phyloP scores from a whole-genome alignment of 1,140 invertebrate species.

The Leptopilina boulardi region DNA sequence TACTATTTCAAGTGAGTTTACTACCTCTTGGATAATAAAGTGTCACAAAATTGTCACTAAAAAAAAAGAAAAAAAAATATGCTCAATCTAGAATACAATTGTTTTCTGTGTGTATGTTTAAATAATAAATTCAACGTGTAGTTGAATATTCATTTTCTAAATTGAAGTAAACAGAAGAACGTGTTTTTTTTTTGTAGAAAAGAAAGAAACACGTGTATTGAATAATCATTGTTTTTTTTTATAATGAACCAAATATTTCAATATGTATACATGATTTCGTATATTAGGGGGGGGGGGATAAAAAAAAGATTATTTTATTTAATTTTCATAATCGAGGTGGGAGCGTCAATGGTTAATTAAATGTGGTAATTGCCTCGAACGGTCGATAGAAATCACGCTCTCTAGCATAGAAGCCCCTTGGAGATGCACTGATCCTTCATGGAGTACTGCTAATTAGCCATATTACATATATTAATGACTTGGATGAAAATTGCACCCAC shows the following conservation, averaged over 20 bases:
- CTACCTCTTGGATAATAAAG: background rate
- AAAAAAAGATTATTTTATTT: no score
- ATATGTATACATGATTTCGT: no score
- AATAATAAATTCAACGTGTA: background rate
- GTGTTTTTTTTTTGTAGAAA: background rate
- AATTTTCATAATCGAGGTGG: background rate
- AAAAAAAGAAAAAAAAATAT: background rate
- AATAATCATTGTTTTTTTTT: background rate
- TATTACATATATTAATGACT: background rate
- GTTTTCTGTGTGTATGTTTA: background rate
- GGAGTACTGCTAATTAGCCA: background rate
- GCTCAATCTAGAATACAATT: background rate
- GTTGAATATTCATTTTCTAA: background rate
- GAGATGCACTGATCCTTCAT: background rate
- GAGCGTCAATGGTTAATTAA: background rate
- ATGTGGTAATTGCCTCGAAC: conserved; percentile 21
- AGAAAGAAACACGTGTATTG: background rate
- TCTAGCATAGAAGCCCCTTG: background rate
- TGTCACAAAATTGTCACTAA: background rate
- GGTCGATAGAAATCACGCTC: conserved; percentile 5
- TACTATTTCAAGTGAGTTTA: background rate
- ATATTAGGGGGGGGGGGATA: no score
- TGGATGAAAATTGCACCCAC: background rate
- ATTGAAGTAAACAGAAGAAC: background rate
- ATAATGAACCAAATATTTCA: no score